These are phyloP conservation scores for Rugalucina vietnamica DNA, from an alignment of 2,888 invertebrate species.

Conservation along the genomic window DNA sequence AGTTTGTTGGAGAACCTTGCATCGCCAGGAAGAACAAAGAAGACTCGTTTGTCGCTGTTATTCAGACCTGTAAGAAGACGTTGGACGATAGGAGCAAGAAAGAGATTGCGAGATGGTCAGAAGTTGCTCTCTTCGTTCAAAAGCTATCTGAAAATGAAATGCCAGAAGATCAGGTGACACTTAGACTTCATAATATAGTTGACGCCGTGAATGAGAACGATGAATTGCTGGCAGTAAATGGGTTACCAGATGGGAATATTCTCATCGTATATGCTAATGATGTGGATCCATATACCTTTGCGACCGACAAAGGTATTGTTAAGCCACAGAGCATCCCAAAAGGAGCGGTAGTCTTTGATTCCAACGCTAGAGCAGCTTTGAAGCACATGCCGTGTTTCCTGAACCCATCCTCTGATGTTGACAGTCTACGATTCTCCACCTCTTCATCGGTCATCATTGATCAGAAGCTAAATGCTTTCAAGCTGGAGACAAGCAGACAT, in stretches of 20 bases:
- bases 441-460: conserved; percentile 67
- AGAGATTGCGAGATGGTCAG: conserved; percentile 55
- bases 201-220: conserved; percentile 62
- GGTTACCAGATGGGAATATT: conserved; percentile 59
- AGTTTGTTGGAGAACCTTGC: conserved; percentile 69
- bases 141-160: conserved; percentile 40
- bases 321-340: conserved; percentile 64
- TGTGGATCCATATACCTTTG: conserved; percentile 62
- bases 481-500: conserved; percentile 30
- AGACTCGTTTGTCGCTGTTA: conserved; percentile 63
- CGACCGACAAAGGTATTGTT: conserved; percentile 64
- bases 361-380: conserved; percentile 63
- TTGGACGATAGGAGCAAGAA: conserved; percentile 49
- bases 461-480: conserved; percentile 65
- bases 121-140: conserved; percentile 61
- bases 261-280: conserved; percentile 72
- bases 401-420: conserved; percentile 60
- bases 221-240: conserved; percentile 66
- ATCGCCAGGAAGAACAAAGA: conserved; percentile 49
- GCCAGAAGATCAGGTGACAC: conserved; percentile 39
- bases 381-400: conserved; percentile 66
- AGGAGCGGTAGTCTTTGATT: conserved; percentile 72
- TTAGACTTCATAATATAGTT: conserved; percentile 64
- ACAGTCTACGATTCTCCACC: conserved; percentile 60
- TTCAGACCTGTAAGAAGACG: conserved; percentile 61